These are phyloP conservation scores for Rutilus rutilus DNA, from an alignment of 2,113 vertebrate species.

Conservation along the genomic window DNA sequence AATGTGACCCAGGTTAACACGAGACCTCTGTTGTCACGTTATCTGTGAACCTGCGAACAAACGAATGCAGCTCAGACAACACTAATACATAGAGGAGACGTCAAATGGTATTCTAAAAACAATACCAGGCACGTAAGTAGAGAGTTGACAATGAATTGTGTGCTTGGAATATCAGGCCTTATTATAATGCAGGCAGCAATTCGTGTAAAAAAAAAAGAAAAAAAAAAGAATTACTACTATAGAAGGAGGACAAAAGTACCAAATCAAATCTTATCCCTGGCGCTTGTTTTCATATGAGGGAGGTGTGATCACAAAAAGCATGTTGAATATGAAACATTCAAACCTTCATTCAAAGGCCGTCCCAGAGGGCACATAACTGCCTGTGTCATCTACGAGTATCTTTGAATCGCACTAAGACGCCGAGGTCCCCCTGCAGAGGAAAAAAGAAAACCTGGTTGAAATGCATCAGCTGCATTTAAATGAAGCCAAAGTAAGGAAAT, in stretches of 20 bases:
- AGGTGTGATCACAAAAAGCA: slow-evolving; percentile 30
- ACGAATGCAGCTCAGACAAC: not conserved
- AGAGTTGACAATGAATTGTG: not conserved
- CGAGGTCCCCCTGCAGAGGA: slow-evolving; percentile 1
- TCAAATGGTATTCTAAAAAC: not conserved
- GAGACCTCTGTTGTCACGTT: not conserved
- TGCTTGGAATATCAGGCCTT: not conserved
- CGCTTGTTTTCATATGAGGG: not conserved
- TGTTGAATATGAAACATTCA: slow-evolving; percentile 35
- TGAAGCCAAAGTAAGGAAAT: slow-evolving; percentile 27
- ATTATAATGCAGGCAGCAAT: not conserved
- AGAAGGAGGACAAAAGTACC: slow-evolving; percentile 12
- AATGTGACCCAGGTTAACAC: slow-evolving; percentile 1
- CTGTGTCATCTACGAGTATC: slow-evolving; percentile 2
- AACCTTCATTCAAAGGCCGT: not conserved
- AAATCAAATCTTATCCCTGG: not conserved
- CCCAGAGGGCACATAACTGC: slow-evolving; percentile 16
- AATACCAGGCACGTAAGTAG: not conserved
- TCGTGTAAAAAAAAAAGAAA: not conserved
- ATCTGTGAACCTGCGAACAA: not conserved
- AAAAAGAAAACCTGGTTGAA: slow-evolving; percentile 13
- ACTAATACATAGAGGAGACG: not conserved
- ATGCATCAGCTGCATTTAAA: slow-evolving; percentile 33
- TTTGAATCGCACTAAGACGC: slow-evolving; percentile 13
- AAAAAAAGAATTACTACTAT: not conserved